Base-by-base conservation (phyloP, 1,140 invertebrate genomes). In the Drosophila paulistorum region DNA sequence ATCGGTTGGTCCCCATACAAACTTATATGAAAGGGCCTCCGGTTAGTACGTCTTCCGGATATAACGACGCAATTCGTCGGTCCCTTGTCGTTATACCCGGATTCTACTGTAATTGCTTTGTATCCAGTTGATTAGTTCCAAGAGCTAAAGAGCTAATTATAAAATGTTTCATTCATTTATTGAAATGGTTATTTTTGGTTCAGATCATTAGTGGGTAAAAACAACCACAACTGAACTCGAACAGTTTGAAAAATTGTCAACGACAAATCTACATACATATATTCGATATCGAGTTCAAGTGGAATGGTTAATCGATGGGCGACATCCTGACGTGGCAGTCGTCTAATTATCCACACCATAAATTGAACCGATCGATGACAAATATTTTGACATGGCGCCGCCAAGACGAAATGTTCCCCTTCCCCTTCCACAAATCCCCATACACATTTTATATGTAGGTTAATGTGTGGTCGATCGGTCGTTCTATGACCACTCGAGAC, bases 371-470 rank as follows among this genome's bases (percentile, higher is more conserved):
- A 85, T 81, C 70, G 82, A 89, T 74, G 84, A 89, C 84, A 89
- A 89, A 89, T 89, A 89, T 89, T 89, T 78, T 89, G 84, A 90
- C 84, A 77, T 81, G 77, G 77, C 85, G 81, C 68, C 80, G 68
- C 61, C 69, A 54, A 35, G 54, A 66, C 71, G 57, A 30, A 30
- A 48, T 68, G 68, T 59, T 45, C 54, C 57, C 23, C 65, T 59
- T 41, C 42, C 13, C 51, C 42, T 23, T 23, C 17, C 17, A 17
- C 17, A n/a, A n/a, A n/a, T n/a, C n/a, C n/a, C n/a, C n/a, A n/a
- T n/a, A n/a, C n/a, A n/a, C n/a, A n/a, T n/a, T n/a, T n/a, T n/a
- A n/a, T n/a, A n/a, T 48, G 30, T 61, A 59, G 81, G 74, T 57
- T 73, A 79, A 77, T 86, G 83, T 86, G 83, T 86, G 83, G 83